Evolutionary conservation across 2,888 invertebrate genomes (phyloP).

Genomic region (Lasioglossum pauxillum): DNA sequence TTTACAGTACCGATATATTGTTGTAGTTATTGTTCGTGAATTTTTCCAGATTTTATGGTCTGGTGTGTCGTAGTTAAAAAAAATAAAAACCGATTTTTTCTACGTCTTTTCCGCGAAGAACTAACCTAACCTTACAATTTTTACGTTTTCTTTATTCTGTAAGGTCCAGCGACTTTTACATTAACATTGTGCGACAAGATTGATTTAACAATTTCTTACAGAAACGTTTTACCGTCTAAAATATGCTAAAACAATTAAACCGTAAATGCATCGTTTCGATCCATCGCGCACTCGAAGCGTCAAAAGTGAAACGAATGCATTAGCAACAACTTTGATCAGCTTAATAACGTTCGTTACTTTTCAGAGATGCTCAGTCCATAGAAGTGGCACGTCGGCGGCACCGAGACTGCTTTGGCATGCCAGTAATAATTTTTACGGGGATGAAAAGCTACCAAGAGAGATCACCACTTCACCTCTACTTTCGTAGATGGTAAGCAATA

Average conservation of each 20-base stretch:
- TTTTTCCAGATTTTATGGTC: no score
- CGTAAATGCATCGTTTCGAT: background rate
- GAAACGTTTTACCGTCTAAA: background rate
- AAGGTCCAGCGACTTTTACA: no score
- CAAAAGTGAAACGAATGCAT: background rate
- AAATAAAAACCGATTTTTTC: no score
- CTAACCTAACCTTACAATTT: no score
- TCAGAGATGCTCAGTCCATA: background rate
- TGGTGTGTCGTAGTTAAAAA: no score
- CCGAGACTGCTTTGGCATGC: background rate
- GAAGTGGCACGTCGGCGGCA: background rate
- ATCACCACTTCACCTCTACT: background rate
- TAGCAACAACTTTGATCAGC: slow-evolving; percentile 6
- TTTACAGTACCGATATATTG: no score
- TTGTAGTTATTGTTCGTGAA: no score
- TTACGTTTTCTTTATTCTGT: no score
- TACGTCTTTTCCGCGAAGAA: no score
- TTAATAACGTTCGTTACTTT: background rate
- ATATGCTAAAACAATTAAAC: background rate
- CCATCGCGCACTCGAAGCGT: background rate
- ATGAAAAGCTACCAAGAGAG: background rate
- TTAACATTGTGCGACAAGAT: no score
- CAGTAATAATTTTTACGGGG: background rate
- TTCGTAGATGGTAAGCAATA: background rate
- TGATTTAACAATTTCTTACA: no score